Evolutionary conservation across 2,888 invertebrate species (phyloP).

Genomic region (Euplagia quadripunctaria): DNA sequence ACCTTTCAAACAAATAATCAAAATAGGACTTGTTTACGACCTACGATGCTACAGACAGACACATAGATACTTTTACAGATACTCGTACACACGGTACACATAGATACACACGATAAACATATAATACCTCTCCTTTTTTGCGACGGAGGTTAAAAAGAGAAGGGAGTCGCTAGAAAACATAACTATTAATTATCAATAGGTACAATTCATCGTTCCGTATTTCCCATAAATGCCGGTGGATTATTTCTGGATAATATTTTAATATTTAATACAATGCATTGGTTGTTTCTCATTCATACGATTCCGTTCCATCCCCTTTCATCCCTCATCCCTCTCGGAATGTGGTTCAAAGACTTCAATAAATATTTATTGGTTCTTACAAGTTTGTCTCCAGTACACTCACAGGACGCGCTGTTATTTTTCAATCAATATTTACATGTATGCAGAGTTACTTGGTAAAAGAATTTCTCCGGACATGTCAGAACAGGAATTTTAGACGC

Average conservation of each 20-base stretch:
- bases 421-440: slow-evolving; percentile 49
- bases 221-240: not conserved
- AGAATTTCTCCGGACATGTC: not conserved
- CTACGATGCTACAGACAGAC: too few relatives aligned
- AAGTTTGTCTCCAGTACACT: slow-evolving; percentile 45
- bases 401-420: slow-evolving; percentile 40
- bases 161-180: too few relatives aligned
- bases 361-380: slow-evolving; percentile 65
- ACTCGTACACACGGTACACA: too few relatives aligned
- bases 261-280: slow-evolving; percentile 49
- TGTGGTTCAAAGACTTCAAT: slow-evolving; percentile 56
- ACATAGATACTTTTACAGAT: too few relatives aligned
- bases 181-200: too few relatives aligned
- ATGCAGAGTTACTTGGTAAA: not conserved
- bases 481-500: not conserved
- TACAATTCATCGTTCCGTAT: not conserved
- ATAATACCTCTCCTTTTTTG: too few relatives aligned
- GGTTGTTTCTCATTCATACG: slow-evolving; percentile 44
- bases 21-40: too few relatives aligned
- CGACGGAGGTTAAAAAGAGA: too few relatives aligned
- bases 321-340: slow-evolving; percentile 33
- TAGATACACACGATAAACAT: too few relatives aligned
- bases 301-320: slow-evolving; percentile 31
- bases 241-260: not conserved
- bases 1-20: too few relatives aligned